Conservation (phyloP, 2,113 vertebrate genomes). For the Bambusicola thoracicus region DNA sequence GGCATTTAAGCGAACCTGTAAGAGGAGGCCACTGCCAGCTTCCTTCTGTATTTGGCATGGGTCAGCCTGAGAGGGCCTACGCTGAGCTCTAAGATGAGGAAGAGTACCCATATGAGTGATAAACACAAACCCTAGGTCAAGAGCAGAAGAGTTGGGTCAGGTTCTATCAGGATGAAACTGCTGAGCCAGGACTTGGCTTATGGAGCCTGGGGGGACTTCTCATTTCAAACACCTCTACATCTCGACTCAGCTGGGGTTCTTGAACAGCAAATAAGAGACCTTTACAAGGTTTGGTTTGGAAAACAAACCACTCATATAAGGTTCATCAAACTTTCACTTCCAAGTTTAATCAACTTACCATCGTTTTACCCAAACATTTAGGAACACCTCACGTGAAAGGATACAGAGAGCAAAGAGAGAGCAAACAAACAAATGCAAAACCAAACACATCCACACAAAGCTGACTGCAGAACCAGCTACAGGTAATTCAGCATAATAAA, state of each 20-base stretch:
- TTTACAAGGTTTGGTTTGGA: not conserved
- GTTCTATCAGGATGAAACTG: not conserved
- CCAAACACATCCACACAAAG: not conserved
- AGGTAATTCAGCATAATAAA: not conserved
- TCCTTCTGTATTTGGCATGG: not conserved
- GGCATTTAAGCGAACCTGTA: not conserved
- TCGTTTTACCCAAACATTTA: not conserved
- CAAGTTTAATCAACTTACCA: not conserved
- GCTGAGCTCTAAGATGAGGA: fast-evolving
- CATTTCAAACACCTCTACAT: not conserved
- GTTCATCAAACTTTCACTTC: not conserved
- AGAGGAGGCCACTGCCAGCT: not conserved
- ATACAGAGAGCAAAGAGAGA: not conserved
- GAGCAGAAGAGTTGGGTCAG: not conserved
- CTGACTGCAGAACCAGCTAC: not conserved
- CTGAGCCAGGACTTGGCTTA: not conserved
- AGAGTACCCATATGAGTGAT: not conserved
- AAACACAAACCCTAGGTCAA: not conserved
- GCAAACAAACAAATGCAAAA: not conserved
- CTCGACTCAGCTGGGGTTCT: not conserved
- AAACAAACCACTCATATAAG: not conserved
- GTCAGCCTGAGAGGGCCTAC: not conserved
- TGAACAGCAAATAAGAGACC: not conserved
- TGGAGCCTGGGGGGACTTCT: not conserved
- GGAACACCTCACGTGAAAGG: not conserved